Conservation (phyloP, 2,797 vertebrate species). For the Lutjanus argentimaculatus region DNA sequence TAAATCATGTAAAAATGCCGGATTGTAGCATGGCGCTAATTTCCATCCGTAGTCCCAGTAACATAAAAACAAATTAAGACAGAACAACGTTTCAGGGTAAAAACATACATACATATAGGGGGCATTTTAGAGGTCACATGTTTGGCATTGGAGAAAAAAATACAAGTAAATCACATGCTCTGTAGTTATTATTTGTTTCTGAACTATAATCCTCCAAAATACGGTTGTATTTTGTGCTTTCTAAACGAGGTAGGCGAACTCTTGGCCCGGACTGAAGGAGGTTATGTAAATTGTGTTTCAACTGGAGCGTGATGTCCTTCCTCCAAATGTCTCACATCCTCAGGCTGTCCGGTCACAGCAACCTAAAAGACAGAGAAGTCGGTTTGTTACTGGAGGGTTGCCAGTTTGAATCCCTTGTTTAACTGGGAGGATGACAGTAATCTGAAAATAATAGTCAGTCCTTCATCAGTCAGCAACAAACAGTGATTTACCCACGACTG, state of each 20-base stretch:
- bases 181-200: background rate
- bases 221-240: background rate
- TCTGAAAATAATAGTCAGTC: background rate
- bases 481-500: too few species aligned
- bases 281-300: constrained; percentile 44
- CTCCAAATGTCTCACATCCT: constrained; percentile 28
- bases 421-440: background rate
- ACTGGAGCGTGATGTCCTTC: constrained; percentile 40
- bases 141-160: background rate
- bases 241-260: background rate
- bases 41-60: too few species aligned
- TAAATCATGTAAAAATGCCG: too few species aligned
- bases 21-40: too few species aligned
- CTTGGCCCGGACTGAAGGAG: constrained; percentile 6
- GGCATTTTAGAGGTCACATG: background rate
- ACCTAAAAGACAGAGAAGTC: background rate
- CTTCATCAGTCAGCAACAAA: too few species aligned
- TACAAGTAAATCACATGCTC: too few species aligned
- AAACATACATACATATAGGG: too few species aligned
- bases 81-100: too few species aligned
- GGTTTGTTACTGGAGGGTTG: constrained; percentile 3
- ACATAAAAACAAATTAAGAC: too few species aligned
- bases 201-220: background rate
- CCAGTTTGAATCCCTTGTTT: constrained; percentile 5
- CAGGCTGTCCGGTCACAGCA: constrained; percentile 10